Evolutionary conservation across 2,113 vertebrate species (phyloP).

Genomic region (Eira barbara): DNA sequence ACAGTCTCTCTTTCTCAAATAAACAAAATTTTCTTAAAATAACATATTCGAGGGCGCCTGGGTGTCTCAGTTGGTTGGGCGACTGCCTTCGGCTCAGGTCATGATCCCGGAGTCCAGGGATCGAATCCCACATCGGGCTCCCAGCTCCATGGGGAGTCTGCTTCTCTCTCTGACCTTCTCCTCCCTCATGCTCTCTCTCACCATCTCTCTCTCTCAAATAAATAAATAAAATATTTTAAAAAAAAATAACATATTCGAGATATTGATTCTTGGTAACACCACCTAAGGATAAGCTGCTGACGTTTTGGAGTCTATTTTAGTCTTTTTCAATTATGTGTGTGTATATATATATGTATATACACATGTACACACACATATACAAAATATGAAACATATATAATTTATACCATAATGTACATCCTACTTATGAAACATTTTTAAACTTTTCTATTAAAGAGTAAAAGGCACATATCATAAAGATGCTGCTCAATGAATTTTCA

Average conservation of each 20-base stretch:
- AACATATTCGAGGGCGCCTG: not conserved
- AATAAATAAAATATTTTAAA: too few relatives aligned
- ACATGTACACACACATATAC: not conserved
- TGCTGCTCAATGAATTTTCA: not conserved
- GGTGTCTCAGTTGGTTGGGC: too few relatives aligned
- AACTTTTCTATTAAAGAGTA: not conserved
- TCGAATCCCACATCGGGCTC: too few relatives aligned
- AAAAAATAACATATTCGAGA: not conserved
- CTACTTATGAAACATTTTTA: not conserved
- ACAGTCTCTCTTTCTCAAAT: too few relatives aligned
- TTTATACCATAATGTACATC: not conserved
- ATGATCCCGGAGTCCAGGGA: too few relatives aligned
- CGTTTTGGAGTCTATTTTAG: not conserved
- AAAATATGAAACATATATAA: not conserved
- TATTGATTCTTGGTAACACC: not conserved
- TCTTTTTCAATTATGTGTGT: not conserved
- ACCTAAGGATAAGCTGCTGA: not conserved
- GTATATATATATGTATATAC: too few relatives aligned
- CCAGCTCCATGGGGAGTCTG: too few relatives aligned
- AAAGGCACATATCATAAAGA: not conserved
- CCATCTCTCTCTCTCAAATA: too few relatives aligned
- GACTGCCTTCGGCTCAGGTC: too few relatives aligned
- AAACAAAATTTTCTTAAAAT: too few relatives aligned
- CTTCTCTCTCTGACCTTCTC: too few relatives aligned
- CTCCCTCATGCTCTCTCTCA: too few relatives aligned